These are phyloP conservation scores for Chlorodrepanis virens DNA, from an alignment of 2,113 vertebrate genomes.

Conservation along the genomic window DNA sequence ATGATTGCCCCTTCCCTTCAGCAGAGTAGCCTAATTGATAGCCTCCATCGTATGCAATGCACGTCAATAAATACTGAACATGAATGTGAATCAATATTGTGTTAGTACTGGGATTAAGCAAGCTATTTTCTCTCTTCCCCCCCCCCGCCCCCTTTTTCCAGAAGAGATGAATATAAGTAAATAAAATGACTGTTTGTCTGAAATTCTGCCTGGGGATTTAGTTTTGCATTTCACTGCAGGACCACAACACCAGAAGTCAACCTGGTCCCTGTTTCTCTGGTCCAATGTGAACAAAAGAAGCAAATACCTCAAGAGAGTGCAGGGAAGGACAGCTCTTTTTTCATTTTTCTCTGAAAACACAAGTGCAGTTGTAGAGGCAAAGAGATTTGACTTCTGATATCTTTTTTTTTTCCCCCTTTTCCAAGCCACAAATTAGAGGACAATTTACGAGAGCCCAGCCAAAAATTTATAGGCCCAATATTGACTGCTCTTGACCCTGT, in stretches of 20 bases:
- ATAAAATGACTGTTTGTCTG: slow-evolving; percentile 76
- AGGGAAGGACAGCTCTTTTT: background rate
- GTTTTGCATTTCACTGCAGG: slow-evolving; percentile 55
- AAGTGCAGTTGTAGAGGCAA: background rate
- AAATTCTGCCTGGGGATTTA: slow-evolving; percentile 72
- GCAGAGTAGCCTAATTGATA: slow-evolving; percentile 73
- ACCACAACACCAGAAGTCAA: slow-evolving; percentile 1
- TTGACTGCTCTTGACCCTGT: slow-evolving; percentile 69
- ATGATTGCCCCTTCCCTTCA: slow-evolving; percentile 55
- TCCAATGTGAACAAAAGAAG: background rate
- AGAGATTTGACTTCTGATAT: slow-evolving; percentile 51
- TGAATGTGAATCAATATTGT: slow-evolving; percentile 80
- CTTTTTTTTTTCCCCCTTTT: background rate
- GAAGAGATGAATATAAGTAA: slow-evolving; percentile 76
- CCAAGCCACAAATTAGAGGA: slow-evolving; percentile 68
- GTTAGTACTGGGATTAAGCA: slow-evolving; percentile 82
- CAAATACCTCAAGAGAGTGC: background rate
- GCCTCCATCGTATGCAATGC: slow-evolving; percentile 74
- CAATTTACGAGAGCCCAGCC: slow-evolving; percentile 70
- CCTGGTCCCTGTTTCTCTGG: background rate
- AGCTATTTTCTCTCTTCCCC: slow-evolving; percentile 62
- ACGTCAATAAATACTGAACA: slow-evolving; percentile 80
- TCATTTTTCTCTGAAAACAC: background rate
- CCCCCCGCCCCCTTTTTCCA: background rate
- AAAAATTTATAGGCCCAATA: slow-evolving; percentile 72